phyloP scores from a whole-genome alignment of 1,140 invertebrate species.

The Andrena cerasifolii region DNA sequence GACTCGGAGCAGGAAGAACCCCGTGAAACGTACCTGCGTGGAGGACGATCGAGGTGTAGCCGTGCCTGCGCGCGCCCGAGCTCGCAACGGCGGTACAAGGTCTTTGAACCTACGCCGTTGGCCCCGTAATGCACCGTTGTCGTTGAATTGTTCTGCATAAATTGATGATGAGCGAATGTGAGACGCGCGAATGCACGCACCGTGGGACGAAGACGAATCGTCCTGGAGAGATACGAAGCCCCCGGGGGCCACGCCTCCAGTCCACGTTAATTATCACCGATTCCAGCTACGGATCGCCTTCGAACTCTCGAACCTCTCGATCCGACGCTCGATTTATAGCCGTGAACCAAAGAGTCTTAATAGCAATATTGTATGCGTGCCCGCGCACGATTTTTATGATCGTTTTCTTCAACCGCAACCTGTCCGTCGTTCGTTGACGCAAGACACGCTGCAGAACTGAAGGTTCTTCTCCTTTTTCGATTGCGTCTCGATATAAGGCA shows the following conservation, averaged over 20 bases:
- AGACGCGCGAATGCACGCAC: constrained; percentile 69
- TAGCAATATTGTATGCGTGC: constrained; percentile 8
- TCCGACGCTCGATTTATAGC: constrained; percentile 35
- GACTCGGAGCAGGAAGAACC: constrained; percentile 57
- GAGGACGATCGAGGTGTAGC: constrained; percentile 69
- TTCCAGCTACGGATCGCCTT: constrained; percentile 34
- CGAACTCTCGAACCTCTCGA: constrained; percentile 20
- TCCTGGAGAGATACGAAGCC: constrained; percentile 49
- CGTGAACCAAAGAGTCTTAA: constrained; percentile 5
- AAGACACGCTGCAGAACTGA: background rate
- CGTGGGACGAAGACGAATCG: constrained; percentile 78
- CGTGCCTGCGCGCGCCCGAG: too few relatives aligned
- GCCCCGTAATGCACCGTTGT: constrained; percentile 79
- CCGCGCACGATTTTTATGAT: background rate
- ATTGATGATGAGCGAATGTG: constrained; percentile 80
- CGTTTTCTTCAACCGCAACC: background rate
- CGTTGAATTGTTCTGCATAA: constrained; percentile 82
- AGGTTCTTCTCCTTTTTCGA: background rate
- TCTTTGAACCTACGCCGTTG: constrained; percentile 78
- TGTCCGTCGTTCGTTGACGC: background rate
- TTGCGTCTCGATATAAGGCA: background rate
- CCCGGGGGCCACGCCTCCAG: constrained; percentile 64
- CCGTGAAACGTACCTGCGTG: constrained; percentile 51
- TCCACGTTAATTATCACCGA: constrained; percentile 68
- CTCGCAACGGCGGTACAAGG: constrained; percentile 59